Evolutionary conservation across 2,888 invertebrate species (phyloP).

Genomic region (Subacronicta megacephala): DNA sequence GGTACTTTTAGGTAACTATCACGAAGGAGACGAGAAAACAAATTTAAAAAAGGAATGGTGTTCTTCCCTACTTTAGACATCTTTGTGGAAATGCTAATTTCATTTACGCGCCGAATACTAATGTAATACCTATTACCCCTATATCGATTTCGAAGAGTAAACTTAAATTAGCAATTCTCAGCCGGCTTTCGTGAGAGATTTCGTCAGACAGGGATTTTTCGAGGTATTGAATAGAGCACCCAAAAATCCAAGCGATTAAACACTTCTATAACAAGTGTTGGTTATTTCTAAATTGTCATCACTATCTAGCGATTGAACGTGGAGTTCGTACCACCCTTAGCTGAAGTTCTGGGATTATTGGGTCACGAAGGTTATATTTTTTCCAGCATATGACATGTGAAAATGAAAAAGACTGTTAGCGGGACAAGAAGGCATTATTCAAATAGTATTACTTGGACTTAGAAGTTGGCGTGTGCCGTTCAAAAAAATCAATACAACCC

Average conservation of each 20-base stretch:
- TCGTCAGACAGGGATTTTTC: conserved; percentile 14
- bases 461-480: conserved; percentile 70
- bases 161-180: conserved; percentile 42
- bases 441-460: conserved; percentile 70
- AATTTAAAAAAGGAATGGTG: neutral
- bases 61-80: conserved; percentile 34
- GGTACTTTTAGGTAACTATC: neutral
- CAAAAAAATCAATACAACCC: conserved; percentile 82
- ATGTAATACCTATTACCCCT: conserved; percentile 46
- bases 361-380: conserved; percentile 15
- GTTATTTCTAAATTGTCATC: neutral
- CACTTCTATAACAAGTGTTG: neutral
- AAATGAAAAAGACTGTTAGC: conserved; percentile 47
- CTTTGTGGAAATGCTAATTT: conserved; percentile 58
- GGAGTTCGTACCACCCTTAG: neutral
- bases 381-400: conserved; percentile 22
- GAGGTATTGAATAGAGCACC: conserved; percentile 20
- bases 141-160: conserved; percentile 55
- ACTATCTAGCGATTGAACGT: neutral
- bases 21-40: no score
- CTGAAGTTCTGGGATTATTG: neutral
- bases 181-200: conserved; percentile 21
- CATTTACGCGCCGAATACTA: conserved; percentile 55
- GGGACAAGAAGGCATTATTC: conserved; percentile 68
- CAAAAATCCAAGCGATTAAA: conserved; percentile 18